Base-by-base conservation (phyloP, 2,113 vertebrate genomes). In the Rhodinocichla rosea region DNA sequence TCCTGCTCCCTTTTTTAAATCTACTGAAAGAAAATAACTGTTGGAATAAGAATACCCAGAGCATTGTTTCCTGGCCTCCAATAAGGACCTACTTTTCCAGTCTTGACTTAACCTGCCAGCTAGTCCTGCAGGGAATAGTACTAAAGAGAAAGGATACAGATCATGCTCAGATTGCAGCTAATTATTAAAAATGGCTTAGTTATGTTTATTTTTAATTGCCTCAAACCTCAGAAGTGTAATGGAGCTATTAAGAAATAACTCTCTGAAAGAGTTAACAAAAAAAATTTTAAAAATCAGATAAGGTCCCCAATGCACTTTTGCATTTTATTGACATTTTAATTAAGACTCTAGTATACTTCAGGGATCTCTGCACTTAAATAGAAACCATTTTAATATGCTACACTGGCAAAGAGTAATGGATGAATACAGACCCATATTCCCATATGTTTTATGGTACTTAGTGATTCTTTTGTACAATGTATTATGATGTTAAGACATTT, bases 251-350 rank as follows among this genome's bases (percentile, higher is more conserved):
- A 93, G 92, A 87, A 95, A 80, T 88, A 96, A 94, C 81, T 90
- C 71, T 96, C 92, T 83, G 92, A 95, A 67, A 97, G 97, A 97
- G 95, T 95, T 96, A 95, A 97, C 44, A 67, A 94, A 91, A 85
- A 67, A 87, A 90, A 75, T 9, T 37, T 28, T 1, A 37, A 95
- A 93, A 76, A 69, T n/a, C 94, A 65, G 95, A 94, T 93, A 96
- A 96, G 67, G 95, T 98, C 97, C 97, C 97, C 92, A 64, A 77
- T 94, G 97, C 80, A 97, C 95, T 95, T 98, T 96, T 88, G 96
- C 96, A 97, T 97, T 98, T 98, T 97, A 97, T 92, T 98, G 98
- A 98, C 97, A 97, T 98, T 98, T 98, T 98, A 98, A 98, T 98
- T 98, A 98, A 97, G 97, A 95, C 97, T 79, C 89, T 94, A 96